Percentiles rank a stretch among this genome's conserved stretches.
These are phyloP conservation scores for Cataglyphis livida DNA, from an alignment of 2,888 invertebrate genomes.

Conservation along the genomic window DNA sequence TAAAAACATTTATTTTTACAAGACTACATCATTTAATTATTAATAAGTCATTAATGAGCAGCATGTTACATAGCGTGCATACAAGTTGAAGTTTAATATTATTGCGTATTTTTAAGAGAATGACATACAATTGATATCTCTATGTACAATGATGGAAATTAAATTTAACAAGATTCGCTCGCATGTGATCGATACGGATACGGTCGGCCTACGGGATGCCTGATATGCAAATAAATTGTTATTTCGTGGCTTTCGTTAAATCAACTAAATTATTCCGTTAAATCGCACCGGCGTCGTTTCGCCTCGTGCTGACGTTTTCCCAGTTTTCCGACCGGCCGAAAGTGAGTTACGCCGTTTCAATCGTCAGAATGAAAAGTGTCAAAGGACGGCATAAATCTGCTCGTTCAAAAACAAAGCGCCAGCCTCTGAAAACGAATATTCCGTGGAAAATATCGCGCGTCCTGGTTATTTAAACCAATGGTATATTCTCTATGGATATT, in stretches of 20 bases:
- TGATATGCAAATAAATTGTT: conserved; percentile 74
- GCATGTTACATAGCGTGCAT: background rate
- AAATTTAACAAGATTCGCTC: conserved; percentile 70
- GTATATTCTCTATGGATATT: conserved; percentile 33
- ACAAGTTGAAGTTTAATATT: background rate
- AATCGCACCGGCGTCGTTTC: conserved; percentile 62
- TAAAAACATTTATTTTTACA: background rate
- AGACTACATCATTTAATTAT: background rate
- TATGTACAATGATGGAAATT: conserved; percentile 55
- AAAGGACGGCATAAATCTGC: conserved; percentile 49
- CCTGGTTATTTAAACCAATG: conserved; percentile 49
- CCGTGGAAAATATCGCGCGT: conserved; percentile 53
- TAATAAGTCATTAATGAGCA: conserved; percentile 2
- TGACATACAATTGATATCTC: conserved; percentile 34
- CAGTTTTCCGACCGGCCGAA: conserved; percentile 48
- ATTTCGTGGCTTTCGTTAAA: conserved; percentile 75
- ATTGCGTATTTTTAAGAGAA: conserved; percentile 43
- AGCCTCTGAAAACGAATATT: conserved; percentile 46
- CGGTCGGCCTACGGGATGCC: conserved; percentile 23
- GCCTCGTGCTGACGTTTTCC: conserved; percentile 59
- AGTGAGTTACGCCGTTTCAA: conserved; percentile 67
- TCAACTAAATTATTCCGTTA: conserved; percentile 76
- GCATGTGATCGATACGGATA: conserved; percentile 41
- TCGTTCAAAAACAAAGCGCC: conserved; percentile 51
- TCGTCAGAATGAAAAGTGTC: conserved; percentile 60